Conservation (phyloP, 2,888 invertebrate genomes). For the Bombylius discolor region DNA sequence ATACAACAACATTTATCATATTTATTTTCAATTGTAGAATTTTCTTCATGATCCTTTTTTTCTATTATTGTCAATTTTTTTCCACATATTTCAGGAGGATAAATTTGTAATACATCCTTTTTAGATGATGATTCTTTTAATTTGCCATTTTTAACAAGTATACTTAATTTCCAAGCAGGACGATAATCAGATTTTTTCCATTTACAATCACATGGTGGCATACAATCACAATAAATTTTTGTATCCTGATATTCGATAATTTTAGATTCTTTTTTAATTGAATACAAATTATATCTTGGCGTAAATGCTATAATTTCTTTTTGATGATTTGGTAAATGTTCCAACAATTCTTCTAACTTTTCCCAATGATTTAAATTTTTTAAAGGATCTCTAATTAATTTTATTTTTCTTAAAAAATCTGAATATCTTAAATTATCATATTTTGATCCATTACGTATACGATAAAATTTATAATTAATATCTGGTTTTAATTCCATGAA, state of each 20-base stretch:
- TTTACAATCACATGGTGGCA: conserved; percentile 22
- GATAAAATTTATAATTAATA: conserved; percentile 41
- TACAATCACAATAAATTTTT: conserved; percentile 16
- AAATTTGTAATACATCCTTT: not conserved
- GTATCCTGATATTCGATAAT: no score
- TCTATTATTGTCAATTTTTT: not conserved
- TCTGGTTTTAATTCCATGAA: conserved; percentile 13
- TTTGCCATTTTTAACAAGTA: conserved; percentile 1
- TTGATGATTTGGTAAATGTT: conserved; percentile 10
- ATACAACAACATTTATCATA: not conserved
- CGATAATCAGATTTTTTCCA: conserved; percentile 15
- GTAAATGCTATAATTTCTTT: conserved; percentile 21
- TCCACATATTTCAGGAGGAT: not conserved
- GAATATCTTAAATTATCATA: conserved; percentile 38
- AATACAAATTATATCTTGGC: conserved; percentile 7
- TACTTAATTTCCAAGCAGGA: conserved; percentile 12
- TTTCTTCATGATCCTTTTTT: not conserved
- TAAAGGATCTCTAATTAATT: conserved; percentile 38
- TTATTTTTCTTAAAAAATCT: conserved; percentile 42
- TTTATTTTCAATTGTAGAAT: not conserved
- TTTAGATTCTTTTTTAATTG: not conserved
- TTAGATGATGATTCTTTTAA: not conserved
- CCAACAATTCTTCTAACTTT: conserved; percentile 22
- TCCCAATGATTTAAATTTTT: conserved; percentile 42
- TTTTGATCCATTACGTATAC: conserved; percentile 39